Evolutionary conservation across 1,140 invertebrate genomes (phyloP), one percentile per base, ranked within the genome.

Genomic region (Procambarus clarkii): DNA sequence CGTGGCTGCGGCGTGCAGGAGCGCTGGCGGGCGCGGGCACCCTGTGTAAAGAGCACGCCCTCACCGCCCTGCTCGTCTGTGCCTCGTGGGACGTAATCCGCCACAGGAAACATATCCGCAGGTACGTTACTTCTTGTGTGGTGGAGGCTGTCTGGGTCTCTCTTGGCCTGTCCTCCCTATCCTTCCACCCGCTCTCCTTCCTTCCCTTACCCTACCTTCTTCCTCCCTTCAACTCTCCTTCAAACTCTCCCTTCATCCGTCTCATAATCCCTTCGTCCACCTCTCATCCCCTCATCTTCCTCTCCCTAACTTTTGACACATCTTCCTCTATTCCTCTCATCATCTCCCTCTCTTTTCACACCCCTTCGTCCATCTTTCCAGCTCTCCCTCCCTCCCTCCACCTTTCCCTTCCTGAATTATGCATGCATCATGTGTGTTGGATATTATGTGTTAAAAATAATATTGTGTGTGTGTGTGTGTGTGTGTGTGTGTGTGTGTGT

Each of bases 41-140:
- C 11, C 76, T 91, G 24, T 91, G 88, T 74, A 91, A 91, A 74
- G 88, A 91, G 44, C 82, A 91, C 82, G 88, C 88, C 76, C 54
- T 91, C 88, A 91, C 88, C 88, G 54, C 82, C 21, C 82, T 91
- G 7, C 74, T 82, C 18, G 82, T 91, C 46, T 91, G 88, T 21
- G 88, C 88, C 13, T 82, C 88, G 74, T 91, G 88, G 88, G 88
- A 91, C 21, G 74, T 91, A 45, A 91, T 91, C 24, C 44, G 50
- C 2, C 82, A 91, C 82, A 79, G 88, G 50, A 91, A 91, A 34
- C 88, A 91, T 15, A 74, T 91, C 4, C 77, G 88, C 9, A 91
- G 88, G 88, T 91, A 46, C 85, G 88, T 60, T 13, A 9, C 50
- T 54, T 54, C 8, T 54, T 3, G 34, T 34, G 34, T 34, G 13